Conservation (phyloP, 2,113 vertebrate genomes). For the Python bivittatus region DNA sequence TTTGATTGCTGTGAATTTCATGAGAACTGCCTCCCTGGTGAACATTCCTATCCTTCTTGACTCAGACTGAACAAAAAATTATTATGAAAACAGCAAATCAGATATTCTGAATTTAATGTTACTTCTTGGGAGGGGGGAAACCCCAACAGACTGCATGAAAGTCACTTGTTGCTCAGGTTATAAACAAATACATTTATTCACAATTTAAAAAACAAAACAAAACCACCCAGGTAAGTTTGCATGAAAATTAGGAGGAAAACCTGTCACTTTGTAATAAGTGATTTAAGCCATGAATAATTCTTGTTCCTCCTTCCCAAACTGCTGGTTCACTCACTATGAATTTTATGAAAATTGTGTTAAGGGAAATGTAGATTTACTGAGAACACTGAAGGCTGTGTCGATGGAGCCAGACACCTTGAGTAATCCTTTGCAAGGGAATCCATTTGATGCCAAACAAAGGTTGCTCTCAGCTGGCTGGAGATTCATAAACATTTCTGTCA, state of each 20-base stretch:
- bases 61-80: constrained; percentile 9
- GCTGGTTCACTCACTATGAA: background rate
- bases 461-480: background rate
- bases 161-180: rapidly evolving
- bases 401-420: constrained; percentile 32
- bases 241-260: background rate
- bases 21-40: constrained; percentile 19
- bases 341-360: constrained; percentile 38
- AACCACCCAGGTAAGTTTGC: background rate
- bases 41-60: background rate
- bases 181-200: constrained; percentile 29
- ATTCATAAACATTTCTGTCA: background rate
- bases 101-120: constrained; percentile 27
- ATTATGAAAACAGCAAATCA: constrained; percentile 53
- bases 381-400: constrained; percentile 23
- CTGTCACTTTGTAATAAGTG: constrained; percentile 5
- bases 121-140: rapidly evolving
- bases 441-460: constrained; percentile 20
- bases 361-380: constrained; percentile 51
- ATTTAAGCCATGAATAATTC: constrained; percentile 12
- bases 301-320: background rate
- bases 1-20: constrained; percentile 45
- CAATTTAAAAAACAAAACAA: background rate
- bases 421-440: background rate
- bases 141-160: rapidly evolving